Conservation (phyloP, 1,140 invertebrate species). For the Bombus waltoni region DNA sequence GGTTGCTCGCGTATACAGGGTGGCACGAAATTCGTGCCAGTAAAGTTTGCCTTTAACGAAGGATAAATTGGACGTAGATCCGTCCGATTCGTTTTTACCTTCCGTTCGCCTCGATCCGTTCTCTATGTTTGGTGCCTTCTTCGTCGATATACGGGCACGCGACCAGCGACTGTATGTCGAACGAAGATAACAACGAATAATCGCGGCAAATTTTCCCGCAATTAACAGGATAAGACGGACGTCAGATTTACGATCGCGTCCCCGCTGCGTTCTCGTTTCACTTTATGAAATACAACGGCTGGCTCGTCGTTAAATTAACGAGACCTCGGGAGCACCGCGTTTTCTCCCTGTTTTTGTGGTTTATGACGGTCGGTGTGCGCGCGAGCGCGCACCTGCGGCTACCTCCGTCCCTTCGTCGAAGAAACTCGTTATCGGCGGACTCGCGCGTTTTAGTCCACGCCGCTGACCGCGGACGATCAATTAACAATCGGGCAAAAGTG, state of each 20-base stretch:
- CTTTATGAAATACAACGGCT: conserved; percentile 1
- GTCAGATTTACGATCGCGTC: neutral
- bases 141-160: too few relatives aligned
- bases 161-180: too few relatives aligned
- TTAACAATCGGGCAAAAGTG: conserved; percentile 13
- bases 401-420: neutral
- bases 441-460: neutral
- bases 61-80: too few relatives aligned
- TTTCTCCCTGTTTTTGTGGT: conserved; percentile 9
- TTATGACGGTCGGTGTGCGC: neutral
- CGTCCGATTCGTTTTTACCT: too few relatives aligned
- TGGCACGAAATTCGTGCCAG: neutral
- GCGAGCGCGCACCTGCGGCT: neutral
- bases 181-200: too few relatives aligned
- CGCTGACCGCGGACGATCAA: neutral
- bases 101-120: too few relatives aligned
- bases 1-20: neutral
- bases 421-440: neutral
- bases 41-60: neutral
- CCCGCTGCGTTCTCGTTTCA: neutral
- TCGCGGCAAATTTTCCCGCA: too few relatives aligned
- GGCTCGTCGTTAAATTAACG: conserved; percentile 20
- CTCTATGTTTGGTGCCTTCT: too few relatives aligned
- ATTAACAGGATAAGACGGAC: neutral
- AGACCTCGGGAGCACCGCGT: neutral